Conservation (phyloP, 2,888 invertebrate genomes). For the Dryocosmus kuriphilus region DNA sequence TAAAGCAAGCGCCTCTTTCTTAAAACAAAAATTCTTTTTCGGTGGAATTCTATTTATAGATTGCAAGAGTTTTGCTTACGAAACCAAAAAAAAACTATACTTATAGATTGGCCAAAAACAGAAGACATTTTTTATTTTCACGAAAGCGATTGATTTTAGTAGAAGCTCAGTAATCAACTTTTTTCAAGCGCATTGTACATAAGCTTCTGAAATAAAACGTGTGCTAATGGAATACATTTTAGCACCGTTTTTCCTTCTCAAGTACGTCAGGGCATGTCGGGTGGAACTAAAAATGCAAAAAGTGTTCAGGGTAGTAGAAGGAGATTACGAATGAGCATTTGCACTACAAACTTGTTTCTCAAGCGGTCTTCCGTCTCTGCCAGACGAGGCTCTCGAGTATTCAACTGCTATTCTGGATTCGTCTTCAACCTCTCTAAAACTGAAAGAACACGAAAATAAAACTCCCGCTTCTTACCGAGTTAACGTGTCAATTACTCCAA, state of each 20-base stretch:
- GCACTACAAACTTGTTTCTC: slow-evolving; percentile 8
- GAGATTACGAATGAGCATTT: slow-evolving; percentile 9
- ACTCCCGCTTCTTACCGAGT: background rate
- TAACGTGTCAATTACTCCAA: slow-evolving; percentile 2
- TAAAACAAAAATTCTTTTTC: too few species aligned
- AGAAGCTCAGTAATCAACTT: background rate
- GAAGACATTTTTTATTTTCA: background rate
- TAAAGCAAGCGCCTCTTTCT: too few species aligned
- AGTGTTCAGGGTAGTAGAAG: background rate
- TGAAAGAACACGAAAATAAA: slow-evolving; percentile 17
- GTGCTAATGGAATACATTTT: background rate
- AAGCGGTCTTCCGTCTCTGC: slow-evolving; percentile 3
- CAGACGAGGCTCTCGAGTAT: slow-evolving; percentile 3
- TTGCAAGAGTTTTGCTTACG: too few species aligned
- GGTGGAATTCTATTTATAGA: too few species aligned
- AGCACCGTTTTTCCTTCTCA: background rate
- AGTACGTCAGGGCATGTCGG: background rate
- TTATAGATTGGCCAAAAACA: background rate
- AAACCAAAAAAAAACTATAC: background rate
- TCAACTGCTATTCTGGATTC: slow-evolving; percentile 13
- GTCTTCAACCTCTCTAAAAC: slow-evolving; percentile 13
- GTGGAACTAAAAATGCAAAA: slow-evolving; percentile 1
- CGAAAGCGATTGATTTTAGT: background rate
- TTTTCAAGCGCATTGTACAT: background rate
- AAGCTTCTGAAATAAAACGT: background rate